Base-by-base conservation (phyloP, 2,113 vertebrate genomes). In the Tursiops truncatus region DNA sequence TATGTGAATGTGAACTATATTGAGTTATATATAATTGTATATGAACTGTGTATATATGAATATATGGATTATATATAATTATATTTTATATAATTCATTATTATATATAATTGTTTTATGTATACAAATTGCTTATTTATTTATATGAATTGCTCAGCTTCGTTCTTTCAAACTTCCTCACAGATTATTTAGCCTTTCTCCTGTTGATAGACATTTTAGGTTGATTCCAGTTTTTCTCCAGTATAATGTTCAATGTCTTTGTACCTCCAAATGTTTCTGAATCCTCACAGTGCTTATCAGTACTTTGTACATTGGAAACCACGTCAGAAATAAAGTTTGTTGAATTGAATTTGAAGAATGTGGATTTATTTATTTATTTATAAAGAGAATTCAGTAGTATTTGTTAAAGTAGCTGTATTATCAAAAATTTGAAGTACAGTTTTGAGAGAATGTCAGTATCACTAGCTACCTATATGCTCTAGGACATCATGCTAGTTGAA, bases 121-220 rank as follows among this genome's bases (percentile, higher is more conserved):
- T 68, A 36, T 36, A 85, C 31, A 79, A 53, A 77, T 77, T 77
- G 74, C 47, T 86, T 53, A 18, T 36, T 56, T 87, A 36, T 58
- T 58, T 80, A 58, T 58, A 63, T 88, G 20, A 50, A 38, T 82
- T 31, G 4, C 13, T 77, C 20, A 91, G 31, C 15, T 20, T 89
- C n/a, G 15, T 77, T 95, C 71, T 91, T 84, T 77, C 15, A 74
- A 74, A 67, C 28, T 82, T 94, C 44, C 67, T 94, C 44, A 93
- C 70, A 89, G n/a, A 65, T 89, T 65, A 68, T 77, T 85, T 95
- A 85, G 62, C 50, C 33, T 14, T 62, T 91, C 36, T 89, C 14
- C 60, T 93, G 21, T 62, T 81, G 8, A 23, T 83, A 76, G 36
- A 91, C 21, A 77, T 77, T 91, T 84, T 58, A 91, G 62, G 38